Conservation (phyloP, 2,888 invertebrate genomes). For the Brassicogethes aeneus region DNA sequence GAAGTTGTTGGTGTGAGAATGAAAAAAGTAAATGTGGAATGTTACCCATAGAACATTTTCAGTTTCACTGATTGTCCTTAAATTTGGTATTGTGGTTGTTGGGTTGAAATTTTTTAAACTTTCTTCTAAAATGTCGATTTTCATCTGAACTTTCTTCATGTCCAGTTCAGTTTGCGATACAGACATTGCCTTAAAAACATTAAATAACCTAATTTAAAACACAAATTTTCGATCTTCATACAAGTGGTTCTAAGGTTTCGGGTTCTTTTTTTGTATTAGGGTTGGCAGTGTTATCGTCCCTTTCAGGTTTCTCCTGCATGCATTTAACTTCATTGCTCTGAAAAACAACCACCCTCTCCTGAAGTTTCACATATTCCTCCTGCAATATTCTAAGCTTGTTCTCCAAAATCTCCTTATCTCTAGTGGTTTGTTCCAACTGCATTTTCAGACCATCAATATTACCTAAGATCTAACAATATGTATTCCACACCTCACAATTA, state of each 20-base stretch:
- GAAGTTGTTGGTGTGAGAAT: background rate
- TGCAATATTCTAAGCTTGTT: constrained; percentile 27
- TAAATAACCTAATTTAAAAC: background rate
- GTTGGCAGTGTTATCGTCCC: constrained; percentile 19
- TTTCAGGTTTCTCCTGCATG: constrained; percentile 20
- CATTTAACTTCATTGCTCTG: too few species aligned
- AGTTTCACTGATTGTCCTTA: background rate
- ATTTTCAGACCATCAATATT: constrained; percentile 21
- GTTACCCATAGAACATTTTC: background rate
- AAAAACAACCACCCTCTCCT: constrained; percentile 21
- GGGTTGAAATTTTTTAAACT: constrained; percentile 28
- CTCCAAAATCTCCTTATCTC: constrained; percentile 30
- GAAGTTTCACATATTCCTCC: constrained; percentile 27
- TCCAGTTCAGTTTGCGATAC: constrained; percentile 29
- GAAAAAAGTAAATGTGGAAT: too few species aligned
- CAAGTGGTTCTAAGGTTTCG: too few species aligned
- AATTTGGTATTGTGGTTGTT: constrained; percentile 2
- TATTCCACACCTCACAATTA: background rate
- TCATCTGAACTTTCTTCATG: constrained; percentile 30
- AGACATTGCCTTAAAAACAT: background rate
- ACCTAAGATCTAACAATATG: background rate
- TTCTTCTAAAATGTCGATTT: constrained; percentile 29
- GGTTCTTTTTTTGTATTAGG: too few species aligned
- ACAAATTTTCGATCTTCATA: too few species aligned
- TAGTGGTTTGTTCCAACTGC: constrained; percentile 26